phyloP scores from a whole-genome alignment of 2,888 invertebrate genomes.

The Barypeithes pellucidus region DNA sequence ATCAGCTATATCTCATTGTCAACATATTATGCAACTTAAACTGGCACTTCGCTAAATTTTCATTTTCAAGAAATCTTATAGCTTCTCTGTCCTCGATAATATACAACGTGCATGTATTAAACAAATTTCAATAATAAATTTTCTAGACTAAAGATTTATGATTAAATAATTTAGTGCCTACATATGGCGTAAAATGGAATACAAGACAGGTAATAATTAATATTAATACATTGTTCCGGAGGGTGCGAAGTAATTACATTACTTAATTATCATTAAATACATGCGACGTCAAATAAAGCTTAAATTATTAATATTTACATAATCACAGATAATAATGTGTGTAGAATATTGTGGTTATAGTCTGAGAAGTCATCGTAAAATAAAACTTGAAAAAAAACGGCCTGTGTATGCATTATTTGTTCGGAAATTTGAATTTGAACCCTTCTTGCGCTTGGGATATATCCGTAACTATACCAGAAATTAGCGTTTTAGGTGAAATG shows the following conservation, averaged over 20 bases:
- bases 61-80: too few species aligned
- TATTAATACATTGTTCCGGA: slow-evolving; percentile 17
- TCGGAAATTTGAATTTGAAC: too few species aligned
- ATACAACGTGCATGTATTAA: background rate
- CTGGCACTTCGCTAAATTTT: too few species aligned
- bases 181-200: background rate
- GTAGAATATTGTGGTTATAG: background rate
- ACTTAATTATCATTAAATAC: slow-evolving; percentile 18
- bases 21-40: too few species aligned
- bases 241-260: slow-evolving; percentile 20
- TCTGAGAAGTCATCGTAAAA: too few species aligned
- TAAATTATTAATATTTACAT: slow-evolving; percentile 5
- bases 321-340: background rate
- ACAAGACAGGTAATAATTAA: slow-evolving; percentile 16
- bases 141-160: background rate
- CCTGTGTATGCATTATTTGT: too few species aligned
- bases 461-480: too few species aligned
- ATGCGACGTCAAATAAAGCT: background rate
- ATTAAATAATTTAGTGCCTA: slow-evolving; percentile 4
- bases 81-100: too few species aligned
- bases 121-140: background rate
- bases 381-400: too few species aligned
- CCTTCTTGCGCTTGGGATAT: too few species aligned
- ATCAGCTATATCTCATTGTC: too few species aligned
- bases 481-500: too few species aligned